Percentiles rank a stretch among this genome's conserved stretches.
Evolutionary conservation across 2,797 vertebrate genomes (phyloP).

Genomic region (Eupleurogrammus muticus): DNA sequence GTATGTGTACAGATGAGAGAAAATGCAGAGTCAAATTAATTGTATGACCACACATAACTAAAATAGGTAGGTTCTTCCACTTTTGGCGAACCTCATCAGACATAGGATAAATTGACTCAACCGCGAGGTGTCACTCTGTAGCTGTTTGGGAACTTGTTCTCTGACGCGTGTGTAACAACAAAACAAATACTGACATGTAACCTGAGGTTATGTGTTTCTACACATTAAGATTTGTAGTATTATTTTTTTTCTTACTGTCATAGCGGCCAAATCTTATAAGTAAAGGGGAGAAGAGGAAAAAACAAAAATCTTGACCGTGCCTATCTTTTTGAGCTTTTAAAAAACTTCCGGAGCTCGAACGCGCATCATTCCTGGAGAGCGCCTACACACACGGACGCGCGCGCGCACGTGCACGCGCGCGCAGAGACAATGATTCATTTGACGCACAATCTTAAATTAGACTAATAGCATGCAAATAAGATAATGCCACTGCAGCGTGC

Average conservation of each 20-base stretch:
- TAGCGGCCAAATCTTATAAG: background rate
- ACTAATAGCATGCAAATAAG: conserved; percentile 57
- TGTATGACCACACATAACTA: too few species aligned
- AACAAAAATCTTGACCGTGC: background rate
- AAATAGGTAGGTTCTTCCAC: background rate
- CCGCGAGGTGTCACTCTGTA: conserved; percentile 48
- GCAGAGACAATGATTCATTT: conserved; percentile 11
- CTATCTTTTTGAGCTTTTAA: background rate
- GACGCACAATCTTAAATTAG: conserved; percentile 39
- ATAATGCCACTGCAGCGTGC: background rate
- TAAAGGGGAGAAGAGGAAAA: background rate
- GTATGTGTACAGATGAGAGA: too few species aligned
- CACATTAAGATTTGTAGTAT: background rate
- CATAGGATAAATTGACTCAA: background rate
- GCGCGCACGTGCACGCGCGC: background rate
- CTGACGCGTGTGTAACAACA: background rate
- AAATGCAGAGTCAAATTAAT: too few species aligned
- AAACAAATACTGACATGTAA: background rate
- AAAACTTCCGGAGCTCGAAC: background rate
- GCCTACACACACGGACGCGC: background rate
- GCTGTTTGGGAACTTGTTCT: background rate
- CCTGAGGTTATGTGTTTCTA: background rate
- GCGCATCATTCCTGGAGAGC: conserved; percentile 2
- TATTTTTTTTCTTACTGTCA: too few species aligned
- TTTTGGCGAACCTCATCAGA: background rate